Evolutionary conservation across 2,888 invertebrate genomes (phyloP).

Genomic region (Smittia aterrima): DNA sequence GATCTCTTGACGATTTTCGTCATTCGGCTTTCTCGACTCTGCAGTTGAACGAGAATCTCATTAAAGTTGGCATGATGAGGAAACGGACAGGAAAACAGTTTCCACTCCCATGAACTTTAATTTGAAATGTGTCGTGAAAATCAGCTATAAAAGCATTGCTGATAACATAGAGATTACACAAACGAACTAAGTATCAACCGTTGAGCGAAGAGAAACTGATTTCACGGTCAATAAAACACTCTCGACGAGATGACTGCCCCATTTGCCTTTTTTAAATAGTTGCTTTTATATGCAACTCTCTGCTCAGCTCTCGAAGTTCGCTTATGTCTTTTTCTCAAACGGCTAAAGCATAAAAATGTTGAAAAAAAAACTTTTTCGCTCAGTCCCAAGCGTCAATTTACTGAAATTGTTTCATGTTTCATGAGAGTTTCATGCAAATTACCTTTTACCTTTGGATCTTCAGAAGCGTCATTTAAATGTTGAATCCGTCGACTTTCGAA

Average conservation of each 20-base stretch:
- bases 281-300: background rate
- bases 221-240: constrained; percentile 26
- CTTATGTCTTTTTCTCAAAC: background rate
- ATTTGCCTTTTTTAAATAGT: background rate
- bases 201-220: constrained; percentile 10
- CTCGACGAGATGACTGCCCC: background rate
- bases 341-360: background rate
- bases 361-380: background rate
- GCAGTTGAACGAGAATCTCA: constrained; percentile 2
- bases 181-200: background rate
- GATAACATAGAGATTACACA: background rate
- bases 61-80: constrained; percentile 9
- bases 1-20: constrained; percentile 20
- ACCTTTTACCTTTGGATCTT: background rate
- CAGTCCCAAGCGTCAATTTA: background rate
- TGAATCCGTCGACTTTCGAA: background rate
- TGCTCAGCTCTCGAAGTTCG: no score
- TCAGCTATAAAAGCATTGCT: background rate
- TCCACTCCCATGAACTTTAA: constrained; percentile 24
- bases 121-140: constrained; percentile 16
- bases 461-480: background rate
- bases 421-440: background rate
- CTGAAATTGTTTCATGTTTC: background rate
- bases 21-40: background rate
- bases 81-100: background rate